Conservation (phyloP, 2,113 vertebrate genomes). For the Forbesichthys agassizii region DNA sequence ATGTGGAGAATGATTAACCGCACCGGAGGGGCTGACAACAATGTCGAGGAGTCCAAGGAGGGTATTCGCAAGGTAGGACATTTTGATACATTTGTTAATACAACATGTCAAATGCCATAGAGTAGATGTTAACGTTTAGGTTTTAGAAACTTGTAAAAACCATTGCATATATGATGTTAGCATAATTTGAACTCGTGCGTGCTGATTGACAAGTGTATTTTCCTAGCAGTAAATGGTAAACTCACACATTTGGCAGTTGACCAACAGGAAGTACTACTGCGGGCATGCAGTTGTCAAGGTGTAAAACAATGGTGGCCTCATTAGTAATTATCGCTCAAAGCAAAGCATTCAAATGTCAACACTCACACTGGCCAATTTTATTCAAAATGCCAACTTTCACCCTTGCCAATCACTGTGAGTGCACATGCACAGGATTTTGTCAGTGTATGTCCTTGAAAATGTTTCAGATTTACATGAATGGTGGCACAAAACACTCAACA, state of each 20-base stretch:
- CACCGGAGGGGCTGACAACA: constrained; percentile 93
- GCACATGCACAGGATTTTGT: background rate
- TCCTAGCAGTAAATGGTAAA: background rate
- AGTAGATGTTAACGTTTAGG: no score
- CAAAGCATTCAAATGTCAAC: background rate
- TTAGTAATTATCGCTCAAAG: constrained; percentile 6
- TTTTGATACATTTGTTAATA: background rate
- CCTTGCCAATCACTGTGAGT: background rate
- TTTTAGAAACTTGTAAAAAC: no score
- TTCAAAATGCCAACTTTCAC: no score
- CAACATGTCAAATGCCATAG: no score
- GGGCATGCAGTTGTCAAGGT: constrained; percentile 13
- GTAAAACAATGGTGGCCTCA: background rate
- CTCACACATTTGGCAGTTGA: background rate
- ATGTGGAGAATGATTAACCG: constrained; percentile 99
- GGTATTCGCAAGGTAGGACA: constrained; percentile 91
- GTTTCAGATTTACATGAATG: background rate
- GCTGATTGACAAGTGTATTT: no score
- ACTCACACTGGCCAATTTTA: no score
- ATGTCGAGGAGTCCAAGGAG: constrained; percentile 90
- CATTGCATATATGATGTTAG: no score
- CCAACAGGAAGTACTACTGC: background rate
- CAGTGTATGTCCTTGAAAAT: background rate
- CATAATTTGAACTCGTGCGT: no score
- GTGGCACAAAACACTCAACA: no score